Conservation (phyloP, 2,888 invertebrate genomes). For the Epistrophe grossulariae region DNA sequence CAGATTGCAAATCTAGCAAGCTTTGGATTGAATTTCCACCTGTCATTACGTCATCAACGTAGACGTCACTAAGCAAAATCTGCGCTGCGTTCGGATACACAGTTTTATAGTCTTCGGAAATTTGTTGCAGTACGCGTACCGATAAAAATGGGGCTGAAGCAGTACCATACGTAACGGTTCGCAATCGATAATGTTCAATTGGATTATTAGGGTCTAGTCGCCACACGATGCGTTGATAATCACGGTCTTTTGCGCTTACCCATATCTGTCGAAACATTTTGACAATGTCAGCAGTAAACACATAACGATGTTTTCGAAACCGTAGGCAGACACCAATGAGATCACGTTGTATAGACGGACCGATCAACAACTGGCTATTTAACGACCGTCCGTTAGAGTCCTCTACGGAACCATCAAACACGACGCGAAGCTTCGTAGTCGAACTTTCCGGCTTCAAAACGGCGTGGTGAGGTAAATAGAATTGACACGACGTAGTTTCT, state of each 20-base stretch:
- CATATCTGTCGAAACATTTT: conserved; percentile 74
- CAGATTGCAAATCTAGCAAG: background rate
- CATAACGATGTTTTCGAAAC: conserved; percentile 65
- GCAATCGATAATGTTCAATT: conserved; percentile 59
- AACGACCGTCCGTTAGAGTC: no score
- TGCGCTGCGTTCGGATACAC: conserved; percentile 17
- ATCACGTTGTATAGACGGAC: no score
- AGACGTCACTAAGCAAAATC: conserved; percentile 9
- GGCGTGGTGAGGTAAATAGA: no score
- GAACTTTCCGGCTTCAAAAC: no score
- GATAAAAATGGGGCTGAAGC: conserved; percentile 65
- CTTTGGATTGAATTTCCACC: conserved; percentile 25
- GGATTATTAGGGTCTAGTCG: background rate
- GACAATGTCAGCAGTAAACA: conserved; percentile 64
- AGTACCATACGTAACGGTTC: conserved; percentile 72
- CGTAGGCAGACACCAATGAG: no score
- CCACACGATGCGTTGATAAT: no score
- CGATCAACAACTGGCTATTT: no score
- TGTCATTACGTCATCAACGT: conserved; percentile 19
- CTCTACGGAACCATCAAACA: no score
- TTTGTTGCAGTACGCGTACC: conserved; percentile 67
- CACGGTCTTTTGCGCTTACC: no score
- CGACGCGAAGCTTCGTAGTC: no score
- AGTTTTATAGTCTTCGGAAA: conserved; percentile 1
- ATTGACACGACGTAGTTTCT: no score